Base-by-base conservation (phyloP, 2,113 vertebrate species). In the Octodon degus region DNA sequence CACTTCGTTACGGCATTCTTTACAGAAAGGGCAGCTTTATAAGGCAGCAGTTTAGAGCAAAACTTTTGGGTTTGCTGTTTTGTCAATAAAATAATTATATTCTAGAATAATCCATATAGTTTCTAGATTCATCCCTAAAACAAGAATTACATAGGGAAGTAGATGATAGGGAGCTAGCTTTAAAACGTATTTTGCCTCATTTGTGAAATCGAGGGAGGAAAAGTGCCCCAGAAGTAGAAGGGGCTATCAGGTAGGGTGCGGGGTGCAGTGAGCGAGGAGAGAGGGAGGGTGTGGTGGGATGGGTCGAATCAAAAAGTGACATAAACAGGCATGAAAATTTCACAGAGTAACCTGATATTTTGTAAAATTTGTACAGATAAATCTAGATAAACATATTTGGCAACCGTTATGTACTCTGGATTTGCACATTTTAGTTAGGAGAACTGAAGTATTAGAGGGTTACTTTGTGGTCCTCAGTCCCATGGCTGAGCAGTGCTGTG, bases 101-200 rank as follows among this genome's bases (percentile, higher is more conserved):
- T 63, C 22, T 80, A 62, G 25, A 93, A 63, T 86, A 40, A 91
- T 82, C 58, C 58, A 1, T 50, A 67, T 62, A 62, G 11, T 8
- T 93, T 27, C 74, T 63, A n/a, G n/a, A 89, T 86, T 88, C 27
- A 94, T 74, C 86, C 34, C 30, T 93, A 20, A 58, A 68, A 27
- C 55, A 68, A 90, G 13, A 91, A 55, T 47, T 32, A 86, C 50
- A 55, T 8, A 10, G 16, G 40, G 77, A 34, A 27, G 53, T 2
- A 80, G 30, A 53, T 7, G 6, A 76, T 50, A 17, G 13, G 24
- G 47, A 19, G 50, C 25, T 79, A 34, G 76, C 1, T 79, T 79
- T 17, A 50, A 20, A 77, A 79, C 14, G 14, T 34, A 14, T 34
- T 80, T 80, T 55, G 19, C 16, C 2, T 55, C 50, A n/a, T 20